phyloP scores from a whole-genome alignment of 2,888 invertebrate genomes.

The Cephus nigrinus region DNA sequence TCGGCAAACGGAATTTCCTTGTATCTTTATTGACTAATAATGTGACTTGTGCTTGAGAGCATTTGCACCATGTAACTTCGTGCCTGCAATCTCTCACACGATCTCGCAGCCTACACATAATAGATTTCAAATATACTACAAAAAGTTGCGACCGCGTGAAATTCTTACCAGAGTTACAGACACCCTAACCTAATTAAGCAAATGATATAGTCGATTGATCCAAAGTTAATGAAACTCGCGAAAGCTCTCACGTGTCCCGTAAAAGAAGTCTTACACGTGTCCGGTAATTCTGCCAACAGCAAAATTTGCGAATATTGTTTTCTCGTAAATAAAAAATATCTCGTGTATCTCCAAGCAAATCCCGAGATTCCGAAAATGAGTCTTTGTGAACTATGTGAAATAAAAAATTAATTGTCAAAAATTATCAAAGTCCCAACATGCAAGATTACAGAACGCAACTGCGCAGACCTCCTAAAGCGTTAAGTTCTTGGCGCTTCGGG shows the following conservation, averaged over 20 bases:
- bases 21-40: conserved; percentile 48
- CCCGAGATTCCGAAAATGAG: too few species aligned
- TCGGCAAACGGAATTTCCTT: conserved; percentile 44
- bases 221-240: too few species aligned
- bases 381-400: too few species aligned
- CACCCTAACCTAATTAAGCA: neutral
- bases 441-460: neutral
- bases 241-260: too few species aligned
- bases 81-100: neutral
- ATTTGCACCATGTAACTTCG: neutral
- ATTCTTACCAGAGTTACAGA: neutral
- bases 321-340: too few species aligned
- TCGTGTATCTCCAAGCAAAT: too few species aligned
- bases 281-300: too few species aligned
- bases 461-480: neutral
- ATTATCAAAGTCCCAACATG: neutral
- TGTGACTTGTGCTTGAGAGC: conserved; percentile 22
- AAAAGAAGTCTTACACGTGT: too few species aligned
- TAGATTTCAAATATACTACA: neutral
- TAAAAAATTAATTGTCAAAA: too few species aligned
- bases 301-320: too few species aligned
- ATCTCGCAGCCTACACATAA: neutral
- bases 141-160: neutral
- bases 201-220: too few species aligned
- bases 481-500: neutral